Evolutionary conservation across 92 coral and sea anemone genomes (phyloP), one percentile per base, ranked within the genome.

Genomic region (Zoanthus sociatus): DNA sequence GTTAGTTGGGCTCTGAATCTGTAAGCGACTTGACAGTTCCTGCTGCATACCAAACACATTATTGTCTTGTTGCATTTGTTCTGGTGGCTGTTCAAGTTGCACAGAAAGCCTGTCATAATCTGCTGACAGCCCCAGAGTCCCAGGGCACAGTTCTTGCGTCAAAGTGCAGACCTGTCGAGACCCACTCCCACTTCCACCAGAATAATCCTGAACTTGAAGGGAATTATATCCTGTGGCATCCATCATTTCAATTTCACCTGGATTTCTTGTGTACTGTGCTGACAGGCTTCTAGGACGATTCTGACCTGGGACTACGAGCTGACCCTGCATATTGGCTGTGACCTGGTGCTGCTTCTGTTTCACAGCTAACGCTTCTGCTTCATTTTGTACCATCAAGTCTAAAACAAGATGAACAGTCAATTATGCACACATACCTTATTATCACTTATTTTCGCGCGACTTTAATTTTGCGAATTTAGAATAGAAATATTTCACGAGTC

Each of bases 161-260:
- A 90, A 6, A 51, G 75, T 68, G 84, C 82, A 81, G 0, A 17
- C 44, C 48, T 81, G 85, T 21, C 47, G 85, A 12, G 75, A 9
- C 55, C 45, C 60, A 71, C 73, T 88, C 26, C 55, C 55, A 7
- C 30, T 58, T 32, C 67, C 69, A 78, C 71, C 86, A 88, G 82
- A 77, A 32, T 79, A 47, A 76, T 86, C 73, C 68, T 77, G 87
- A 16, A 56, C 50, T 33, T 71, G 86, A 47, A 83, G 76, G 4
- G 82, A 74, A 21, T 89, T 89, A 50, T 83, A 89, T 63, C 76
- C 70, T 26, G 89, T 81, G 32, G 95, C 90, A 16, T 94, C 98
- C 95, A 94, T 94, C 87, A 94, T 88, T 33, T 92, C 98, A 51
- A 86, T 82, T 17, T 91, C 90, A 15, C 83, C 69, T 67, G 82